These are phyloP conservation scores for Drosophila macrospina DNA, from an alignment of 2,888 invertebrate species.

Conservation along the genomic window DNA sequence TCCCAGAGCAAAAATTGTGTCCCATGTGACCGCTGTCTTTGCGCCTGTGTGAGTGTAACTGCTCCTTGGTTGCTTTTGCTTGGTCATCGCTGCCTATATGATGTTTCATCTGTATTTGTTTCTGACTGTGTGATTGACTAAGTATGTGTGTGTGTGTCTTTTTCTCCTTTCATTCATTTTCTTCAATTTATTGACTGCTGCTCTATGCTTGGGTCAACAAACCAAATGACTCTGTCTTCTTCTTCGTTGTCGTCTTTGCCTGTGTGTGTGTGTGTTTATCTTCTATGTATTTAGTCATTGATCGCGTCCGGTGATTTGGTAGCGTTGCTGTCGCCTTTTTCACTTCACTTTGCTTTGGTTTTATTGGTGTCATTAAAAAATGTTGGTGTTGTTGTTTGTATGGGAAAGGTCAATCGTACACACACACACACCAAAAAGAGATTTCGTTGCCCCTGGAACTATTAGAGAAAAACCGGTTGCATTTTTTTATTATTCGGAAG, in stretches of 20 bases:
- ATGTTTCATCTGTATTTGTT: constrained; percentile 21
- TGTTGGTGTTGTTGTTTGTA: constrained; percentile 31
- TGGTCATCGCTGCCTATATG: constrained; percentile 51
- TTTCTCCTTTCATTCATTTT: constrained; percentile 67
- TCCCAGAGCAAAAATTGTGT: constrained; percentile 30
- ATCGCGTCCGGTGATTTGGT: constrained; percentile 71
- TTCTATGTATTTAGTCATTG: constrained; percentile 65
- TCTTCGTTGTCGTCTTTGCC: constrained; percentile 9
- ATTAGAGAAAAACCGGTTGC: constrained; percentile 62
- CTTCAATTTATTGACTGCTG: constrained; percentile 71
- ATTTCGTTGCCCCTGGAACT: constrained; percentile 10
- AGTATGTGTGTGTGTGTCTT: constrained; percentile 29
- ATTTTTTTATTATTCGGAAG: constrained; percentile 23
- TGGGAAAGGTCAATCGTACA: constrained; percentile 66
- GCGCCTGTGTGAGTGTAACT: constrained; percentile 21
- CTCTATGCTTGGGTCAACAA: constrained; percentile 70
- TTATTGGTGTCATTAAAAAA: constrained; percentile 69
- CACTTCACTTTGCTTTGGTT: constrained; percentile 60
- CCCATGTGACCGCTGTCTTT: constrained; percentile 47
- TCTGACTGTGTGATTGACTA: constrained; percentile 10
- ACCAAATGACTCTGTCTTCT: constrained; percentile 55
- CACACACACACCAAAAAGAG: constrained; percentile 24
- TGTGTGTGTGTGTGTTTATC: constrained; percentile 35
- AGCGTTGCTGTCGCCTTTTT: constrained; percentile 37
- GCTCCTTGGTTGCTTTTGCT: constrained; percentile 56